These are phyloP conservation scores for Mus pahari DNA, from an alignment of 2,113 vertebrate species.

Conservation along the genomic window DNA sequence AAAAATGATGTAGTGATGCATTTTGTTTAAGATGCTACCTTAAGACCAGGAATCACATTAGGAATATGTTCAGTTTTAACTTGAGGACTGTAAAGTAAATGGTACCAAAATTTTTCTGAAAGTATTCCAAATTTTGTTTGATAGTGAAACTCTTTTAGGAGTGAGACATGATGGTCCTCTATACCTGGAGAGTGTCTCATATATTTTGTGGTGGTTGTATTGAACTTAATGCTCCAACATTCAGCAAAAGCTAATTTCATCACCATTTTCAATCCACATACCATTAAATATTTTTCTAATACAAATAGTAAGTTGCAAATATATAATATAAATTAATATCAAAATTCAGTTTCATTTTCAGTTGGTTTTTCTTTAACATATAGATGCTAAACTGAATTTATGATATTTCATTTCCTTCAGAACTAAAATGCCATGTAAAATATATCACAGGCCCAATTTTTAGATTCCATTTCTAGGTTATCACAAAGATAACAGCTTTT, in stretches of 20 bases:
- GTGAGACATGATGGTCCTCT: background rate
- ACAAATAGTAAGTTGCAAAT: background rate
- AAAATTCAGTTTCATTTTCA: background rate
- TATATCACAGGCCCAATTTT: background rate
- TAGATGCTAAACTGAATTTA: background rate
- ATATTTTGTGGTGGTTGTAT: background rate
- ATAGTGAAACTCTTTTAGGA: background rate
- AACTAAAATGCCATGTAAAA: background rate
- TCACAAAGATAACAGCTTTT: background rate
- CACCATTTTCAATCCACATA: background rate
- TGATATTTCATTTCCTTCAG: background rate
- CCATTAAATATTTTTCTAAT: background rate
- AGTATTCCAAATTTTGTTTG: background rate
- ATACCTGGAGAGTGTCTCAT: background rate
- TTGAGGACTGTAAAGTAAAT: background rate
- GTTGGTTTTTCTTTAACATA: background rate
- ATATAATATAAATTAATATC: background rate
- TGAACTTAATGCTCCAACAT: background rate
- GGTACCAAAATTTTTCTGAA: background rate
- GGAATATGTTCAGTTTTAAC: background rate
- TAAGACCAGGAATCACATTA: background rate
- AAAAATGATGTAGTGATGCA: background rate
- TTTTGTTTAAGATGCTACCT: background rate
- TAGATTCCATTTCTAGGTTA: background rate
- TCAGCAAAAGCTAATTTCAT: background rate